A percentile compares a stretch with the other conserved stretches of the same genome.
phyloP scores from a whole-genome alignment of 2,888 invertebrate genomes.

The Mesorhabditis spiculigera region DNA sequence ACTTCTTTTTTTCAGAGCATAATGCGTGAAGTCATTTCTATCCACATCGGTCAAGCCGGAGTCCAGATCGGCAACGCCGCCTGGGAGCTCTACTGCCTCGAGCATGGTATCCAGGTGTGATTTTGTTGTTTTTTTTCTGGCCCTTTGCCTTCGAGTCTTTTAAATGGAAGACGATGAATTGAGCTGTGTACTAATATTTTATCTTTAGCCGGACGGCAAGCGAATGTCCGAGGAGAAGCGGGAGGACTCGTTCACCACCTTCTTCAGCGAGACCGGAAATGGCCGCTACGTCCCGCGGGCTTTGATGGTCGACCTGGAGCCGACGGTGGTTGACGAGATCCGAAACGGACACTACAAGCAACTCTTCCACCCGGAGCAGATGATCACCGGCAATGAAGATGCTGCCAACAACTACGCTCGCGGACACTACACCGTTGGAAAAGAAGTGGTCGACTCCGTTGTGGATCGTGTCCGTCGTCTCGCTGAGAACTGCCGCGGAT shows the following conservation, averaged over 20 bases:
- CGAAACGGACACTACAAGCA: constrained; percentile 76
- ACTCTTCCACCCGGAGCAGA: constrained; percentile 48
- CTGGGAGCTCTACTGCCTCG: constrained; percentile 61
- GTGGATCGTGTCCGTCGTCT: constrained; percentile 70
- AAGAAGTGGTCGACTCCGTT: constrained; percentile 66
- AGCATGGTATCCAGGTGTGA: too few relatives aligned
- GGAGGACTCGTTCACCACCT: constrained; percentile 84
- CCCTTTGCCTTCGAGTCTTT: too few relatives aligned
- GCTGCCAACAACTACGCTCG: constrained; percentile 77
- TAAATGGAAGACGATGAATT: too few relatives aligned
- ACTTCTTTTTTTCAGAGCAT: too few relatives aligned
- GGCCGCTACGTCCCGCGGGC: constrained; percentile 68
- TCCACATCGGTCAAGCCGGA: constrained; percentile 53
- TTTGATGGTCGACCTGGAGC: constrained; percentile 51
- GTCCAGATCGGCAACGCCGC: constrained; percentile 63
- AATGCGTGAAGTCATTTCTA: constrained; percentile 47
- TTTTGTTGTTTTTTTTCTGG: too few relatives aligned
- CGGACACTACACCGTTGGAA: constrained; percentile 75
- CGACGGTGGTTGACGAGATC: constrained; percentile 67
- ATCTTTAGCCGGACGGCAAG: too few relatives aligned
- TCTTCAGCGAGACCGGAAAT: constrained; percentile 68
- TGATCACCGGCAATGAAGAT: constrained; percentile 89
- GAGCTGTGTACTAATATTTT: too few relatives aligned
- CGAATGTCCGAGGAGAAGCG: constrained; percentile 35
- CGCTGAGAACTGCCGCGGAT: constrained; percentile 75